Evolutionary conservation across 2,113 vertebrate species (phyloP).

Genomic region (Zosterops borbonicus): DNA sequence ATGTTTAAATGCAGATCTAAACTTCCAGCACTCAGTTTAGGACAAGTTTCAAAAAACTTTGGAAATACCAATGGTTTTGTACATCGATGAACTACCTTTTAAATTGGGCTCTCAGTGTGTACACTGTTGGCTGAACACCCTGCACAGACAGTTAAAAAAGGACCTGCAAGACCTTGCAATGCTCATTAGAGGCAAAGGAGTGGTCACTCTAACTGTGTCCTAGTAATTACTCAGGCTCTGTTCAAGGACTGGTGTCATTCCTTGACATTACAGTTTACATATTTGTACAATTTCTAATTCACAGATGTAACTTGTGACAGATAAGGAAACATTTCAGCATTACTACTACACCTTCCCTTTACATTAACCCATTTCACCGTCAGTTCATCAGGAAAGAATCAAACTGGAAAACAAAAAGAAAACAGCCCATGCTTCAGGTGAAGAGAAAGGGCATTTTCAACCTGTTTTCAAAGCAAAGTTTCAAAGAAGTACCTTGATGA

Average conservation of each 20-base stretch:
- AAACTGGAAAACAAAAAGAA: background rate
- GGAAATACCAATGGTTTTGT: background rate
- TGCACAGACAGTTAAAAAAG: background rate
- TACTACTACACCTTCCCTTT: background rate
- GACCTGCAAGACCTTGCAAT: background rate
- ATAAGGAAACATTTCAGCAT: background rate
- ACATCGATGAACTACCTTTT: fast-evolving
- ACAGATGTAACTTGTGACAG: background rate
- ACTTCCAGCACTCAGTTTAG: background rate
- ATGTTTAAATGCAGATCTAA: background rate
- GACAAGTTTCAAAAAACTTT: background rate
- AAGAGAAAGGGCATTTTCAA: background rate
- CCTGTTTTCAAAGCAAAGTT: background rate
- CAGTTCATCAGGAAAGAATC: background rate
- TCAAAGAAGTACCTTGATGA: background rate
- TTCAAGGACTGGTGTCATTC: background rate
- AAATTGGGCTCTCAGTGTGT: background rate
- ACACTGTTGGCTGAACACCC: background rate
- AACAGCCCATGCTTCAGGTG: background rate
- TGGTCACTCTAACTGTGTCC: background rate
- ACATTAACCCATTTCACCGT: background rate
- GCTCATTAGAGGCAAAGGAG: background rate
- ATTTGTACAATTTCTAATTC: background rate
- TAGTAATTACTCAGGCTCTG: background rate
- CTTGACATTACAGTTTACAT: background rate